These are phyloP conservation scores for Molossus molossus DNA, from an alignment of 2,797 vertebrate species.

Conservation along the genomic window DNA sequence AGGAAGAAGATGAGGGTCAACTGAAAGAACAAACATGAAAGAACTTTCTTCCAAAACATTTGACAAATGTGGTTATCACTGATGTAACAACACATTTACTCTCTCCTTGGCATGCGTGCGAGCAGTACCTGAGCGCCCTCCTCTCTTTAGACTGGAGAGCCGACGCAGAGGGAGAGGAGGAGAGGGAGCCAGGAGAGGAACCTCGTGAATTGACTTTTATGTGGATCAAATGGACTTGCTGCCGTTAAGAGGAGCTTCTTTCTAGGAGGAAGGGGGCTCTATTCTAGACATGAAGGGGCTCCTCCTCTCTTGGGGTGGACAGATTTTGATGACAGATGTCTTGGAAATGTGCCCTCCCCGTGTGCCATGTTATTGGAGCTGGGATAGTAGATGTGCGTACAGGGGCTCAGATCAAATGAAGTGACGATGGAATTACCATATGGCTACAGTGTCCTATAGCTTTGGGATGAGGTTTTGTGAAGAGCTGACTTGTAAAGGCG, in stretches of 20 bases:
- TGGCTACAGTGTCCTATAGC: background rate
- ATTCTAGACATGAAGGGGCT: background rate
- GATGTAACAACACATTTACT: background rate
- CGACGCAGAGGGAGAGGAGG: background rate
- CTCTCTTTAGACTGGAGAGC: background rate
- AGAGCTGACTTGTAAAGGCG: background rate
- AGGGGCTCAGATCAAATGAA: background rate
- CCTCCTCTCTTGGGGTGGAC: background rate
- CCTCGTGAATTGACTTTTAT: background rate
- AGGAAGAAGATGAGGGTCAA: background rate
- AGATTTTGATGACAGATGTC: background rate
- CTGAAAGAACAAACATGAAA: constrained; percentile 20
- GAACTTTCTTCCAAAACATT: background rate
- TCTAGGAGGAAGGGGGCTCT: background rate
- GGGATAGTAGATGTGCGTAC: too few species aligned
- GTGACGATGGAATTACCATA: background rate
- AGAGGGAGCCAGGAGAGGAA: background rate
- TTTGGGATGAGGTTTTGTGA: background rate
- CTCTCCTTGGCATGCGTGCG: background rate
- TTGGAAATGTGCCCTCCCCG: background rate
- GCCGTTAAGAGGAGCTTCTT: constrained; percentile 6
- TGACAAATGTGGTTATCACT: background rate
- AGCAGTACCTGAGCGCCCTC: background rate
- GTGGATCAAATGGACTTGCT: background rate
- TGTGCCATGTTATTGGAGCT: background rate